Conservation (phyloP, 1,140 invertebrate genomes). For the Pantala flavescens region DNA sequence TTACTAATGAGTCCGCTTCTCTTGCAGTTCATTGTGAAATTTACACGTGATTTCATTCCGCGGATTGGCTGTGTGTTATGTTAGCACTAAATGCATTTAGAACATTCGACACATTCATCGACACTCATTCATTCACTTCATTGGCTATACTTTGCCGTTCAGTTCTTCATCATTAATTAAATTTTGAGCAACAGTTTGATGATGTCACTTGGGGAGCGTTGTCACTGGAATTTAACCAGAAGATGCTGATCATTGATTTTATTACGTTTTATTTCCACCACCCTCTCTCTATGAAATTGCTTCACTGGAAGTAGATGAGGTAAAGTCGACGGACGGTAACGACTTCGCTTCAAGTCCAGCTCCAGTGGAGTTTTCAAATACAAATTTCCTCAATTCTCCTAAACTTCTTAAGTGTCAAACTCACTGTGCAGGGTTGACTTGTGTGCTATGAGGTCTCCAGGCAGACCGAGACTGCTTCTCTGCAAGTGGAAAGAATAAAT, state of each 20-base stretch:
- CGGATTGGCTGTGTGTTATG: not conserved
- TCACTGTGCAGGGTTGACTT: conserved; percentile 4
- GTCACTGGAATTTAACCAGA: not conserved
- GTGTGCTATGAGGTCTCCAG: not conserved
- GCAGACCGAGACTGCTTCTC: not conserved
- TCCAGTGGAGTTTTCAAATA: not conserved
- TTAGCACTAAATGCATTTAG: not conserved
- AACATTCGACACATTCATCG: not conserved
- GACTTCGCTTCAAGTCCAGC: not conserved
- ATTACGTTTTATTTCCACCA: too few species aligned
- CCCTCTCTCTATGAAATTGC: not conserved
- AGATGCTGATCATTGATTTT: too few species aligned
- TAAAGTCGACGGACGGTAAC: not conserved
- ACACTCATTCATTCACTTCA: conserved; percentile 5
- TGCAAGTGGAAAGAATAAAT: not conserved
- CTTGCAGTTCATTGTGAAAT: conserved; percentile 3
- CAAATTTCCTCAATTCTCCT: too few species aligned
- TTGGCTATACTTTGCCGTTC: not conserved
- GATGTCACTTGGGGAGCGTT: not conserved
- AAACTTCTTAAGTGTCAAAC: not conserved
- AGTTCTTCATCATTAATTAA: not conserved
- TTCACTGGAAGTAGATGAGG: not conserved
- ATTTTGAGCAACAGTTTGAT: not conserved
- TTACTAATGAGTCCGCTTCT: not conserved
- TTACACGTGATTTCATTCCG: not conserved